These are phyloP conservation scores for Adelognathus sp. DNA, from an alignment of 2,888 invertebrate genomes.

Conservation along the genomic window DNA sequence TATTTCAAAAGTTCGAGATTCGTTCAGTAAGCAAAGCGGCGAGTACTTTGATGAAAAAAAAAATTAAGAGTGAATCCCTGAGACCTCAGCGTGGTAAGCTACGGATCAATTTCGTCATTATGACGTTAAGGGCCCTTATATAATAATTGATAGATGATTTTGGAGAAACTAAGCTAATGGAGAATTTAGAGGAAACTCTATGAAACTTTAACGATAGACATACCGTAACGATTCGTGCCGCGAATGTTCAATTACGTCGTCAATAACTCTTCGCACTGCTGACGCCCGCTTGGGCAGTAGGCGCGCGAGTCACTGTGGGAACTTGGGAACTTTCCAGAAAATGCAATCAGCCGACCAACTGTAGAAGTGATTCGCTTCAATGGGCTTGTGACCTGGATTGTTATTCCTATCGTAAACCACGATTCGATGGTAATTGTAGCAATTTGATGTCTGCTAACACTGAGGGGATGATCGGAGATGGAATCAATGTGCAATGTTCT, in stretches of 20 bases:
- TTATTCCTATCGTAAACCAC: neutral
- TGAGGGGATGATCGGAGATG: neutral
- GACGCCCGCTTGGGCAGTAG: neutral
- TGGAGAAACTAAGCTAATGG: no score
- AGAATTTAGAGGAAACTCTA: neutral
- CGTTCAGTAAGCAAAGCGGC: no score
- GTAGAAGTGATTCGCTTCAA: slow-evolving; percentile 37
- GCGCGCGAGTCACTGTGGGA: neutral
- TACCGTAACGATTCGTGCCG: slow-evolving; percentile 3
- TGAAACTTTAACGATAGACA: neutral
- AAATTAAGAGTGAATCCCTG: no score
- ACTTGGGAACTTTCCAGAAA: neutral
- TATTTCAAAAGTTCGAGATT: no score
- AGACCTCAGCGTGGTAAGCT: no score
- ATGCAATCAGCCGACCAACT: neutral
- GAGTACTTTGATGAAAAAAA: no score
- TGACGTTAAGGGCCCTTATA: slow-evolving; percentile 67
- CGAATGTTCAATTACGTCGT: neutral
- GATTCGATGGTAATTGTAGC: neutral
- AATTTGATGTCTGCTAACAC: neutral
- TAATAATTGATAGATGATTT: slow-evolving; percentile 59
- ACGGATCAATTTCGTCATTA: no score
- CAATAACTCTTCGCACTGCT: neutral
- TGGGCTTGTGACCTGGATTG: slow-evolving; percentile 12
- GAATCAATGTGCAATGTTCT: no score